phyloP scores from a whole-genome alignment of 2,113 vertebrate species.

The Chascanopsetta lugubris region DNA sequence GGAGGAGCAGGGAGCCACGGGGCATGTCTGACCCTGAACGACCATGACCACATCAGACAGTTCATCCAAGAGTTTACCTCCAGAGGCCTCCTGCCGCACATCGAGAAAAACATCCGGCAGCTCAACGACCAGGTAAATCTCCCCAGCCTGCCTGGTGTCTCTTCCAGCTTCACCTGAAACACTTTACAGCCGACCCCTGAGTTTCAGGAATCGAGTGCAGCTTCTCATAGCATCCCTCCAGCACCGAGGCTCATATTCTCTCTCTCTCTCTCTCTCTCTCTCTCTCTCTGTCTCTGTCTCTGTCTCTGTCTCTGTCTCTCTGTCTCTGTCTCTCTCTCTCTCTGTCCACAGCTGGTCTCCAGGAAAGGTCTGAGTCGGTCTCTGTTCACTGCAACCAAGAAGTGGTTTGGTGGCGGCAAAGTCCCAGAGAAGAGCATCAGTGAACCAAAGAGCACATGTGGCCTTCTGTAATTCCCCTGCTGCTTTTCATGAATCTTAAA shows the following conservation, averaged over 20 bases:
- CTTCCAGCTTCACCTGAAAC: background rate
- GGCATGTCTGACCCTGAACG: constrained; percentile 91
- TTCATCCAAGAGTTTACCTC: constrained; percentile 98
- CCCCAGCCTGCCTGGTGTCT: background rate
- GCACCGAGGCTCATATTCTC: background rate
- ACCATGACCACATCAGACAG: constrained; percentile 95
- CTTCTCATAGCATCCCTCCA: background rate
- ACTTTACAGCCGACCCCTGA: background rate
- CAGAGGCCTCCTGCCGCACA: constrained; percentile 93
- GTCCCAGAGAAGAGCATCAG: constrained; percentile 93
- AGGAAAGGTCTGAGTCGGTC: constrained; percentile 97
- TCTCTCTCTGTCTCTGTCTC: no score
- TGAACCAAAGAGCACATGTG: constrained; percentile 92
- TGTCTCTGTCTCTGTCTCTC: no score
- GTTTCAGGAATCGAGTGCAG: background rate
- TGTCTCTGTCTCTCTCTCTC: no score
- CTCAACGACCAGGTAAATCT: constrained; percentile 94
- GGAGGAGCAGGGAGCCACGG: constrained; percentile 82
- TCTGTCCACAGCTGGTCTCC: constrained; percentile 88
- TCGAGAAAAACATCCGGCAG: constrained; percentile 97
- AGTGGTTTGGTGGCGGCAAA: constrained; percentile 97
- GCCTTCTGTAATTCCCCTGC: constrained; percentile 89
- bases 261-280: constrained; percentile 38
- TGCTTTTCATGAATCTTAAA: background rate
- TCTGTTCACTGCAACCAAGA: constrained; percentile 96